phyloP scores from a whole-genome alignment of 2,113 vertebrate species.

The Chaetodon trifascialis region DNA sequence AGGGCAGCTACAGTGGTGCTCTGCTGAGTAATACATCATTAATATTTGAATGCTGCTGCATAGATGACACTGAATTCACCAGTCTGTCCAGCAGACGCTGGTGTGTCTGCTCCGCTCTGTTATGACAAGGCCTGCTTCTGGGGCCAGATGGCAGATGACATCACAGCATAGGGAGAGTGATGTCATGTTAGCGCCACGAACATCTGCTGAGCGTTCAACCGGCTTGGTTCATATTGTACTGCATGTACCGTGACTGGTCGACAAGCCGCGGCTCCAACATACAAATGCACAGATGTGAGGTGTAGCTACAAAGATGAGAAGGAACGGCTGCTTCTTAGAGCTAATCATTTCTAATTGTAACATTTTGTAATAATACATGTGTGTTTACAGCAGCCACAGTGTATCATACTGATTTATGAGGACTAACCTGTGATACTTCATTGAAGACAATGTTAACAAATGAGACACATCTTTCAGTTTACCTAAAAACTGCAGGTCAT shows the following conservation, averaged over 20 bases:
- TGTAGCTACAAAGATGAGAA: background rate
- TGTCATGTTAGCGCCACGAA: constrained; percentile 54
- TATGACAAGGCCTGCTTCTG: constrained; percentile 18
- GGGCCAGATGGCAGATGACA: constrained; percentile 69
- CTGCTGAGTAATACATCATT: constrained; percentile 30
- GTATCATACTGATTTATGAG: background rate
- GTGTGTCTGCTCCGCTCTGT: constrained; percentile 18
- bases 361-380: background rate
- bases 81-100: constrained; percentile 1
- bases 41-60: constrained; percentile 9
- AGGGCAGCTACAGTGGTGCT: background rate
- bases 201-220: constrained; percentile 59
- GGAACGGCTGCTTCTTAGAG: background rate
- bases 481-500: background rate
- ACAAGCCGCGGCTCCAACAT: constrained; percentile 12
- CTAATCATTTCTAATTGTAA: background rate
- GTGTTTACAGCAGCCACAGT: background rate
- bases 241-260: constrained; percentile 42
- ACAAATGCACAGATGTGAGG: constrained; percentile 41
- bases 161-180: constrained; percentile 65
- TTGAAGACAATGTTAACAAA: background rate
- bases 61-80: constrained; percentile 18
- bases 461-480: background rate
- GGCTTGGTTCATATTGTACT: constrained; percentile 17
- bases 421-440: background rate